Conservation (phyloP, 2,113 vertebrate genomes). For the Acinonyx jubatus region DNA sequence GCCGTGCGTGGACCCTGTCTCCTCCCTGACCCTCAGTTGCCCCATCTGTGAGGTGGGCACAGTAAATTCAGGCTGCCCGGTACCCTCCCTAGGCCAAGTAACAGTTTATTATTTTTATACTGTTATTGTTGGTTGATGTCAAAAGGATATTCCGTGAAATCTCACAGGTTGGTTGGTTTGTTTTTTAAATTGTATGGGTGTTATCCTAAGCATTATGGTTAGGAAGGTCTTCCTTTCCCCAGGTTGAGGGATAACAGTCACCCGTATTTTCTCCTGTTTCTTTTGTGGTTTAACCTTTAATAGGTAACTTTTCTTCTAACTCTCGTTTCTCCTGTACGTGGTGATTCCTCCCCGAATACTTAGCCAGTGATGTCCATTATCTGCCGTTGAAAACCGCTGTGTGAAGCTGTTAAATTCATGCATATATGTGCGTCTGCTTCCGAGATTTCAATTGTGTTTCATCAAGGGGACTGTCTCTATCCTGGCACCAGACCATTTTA, state of each 20-base stretch:
- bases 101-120: not conserved
- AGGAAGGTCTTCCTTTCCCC: not conserved
- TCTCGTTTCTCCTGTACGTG: not conserved
- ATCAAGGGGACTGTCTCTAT: not conserved
- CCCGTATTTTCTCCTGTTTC: not conserved
- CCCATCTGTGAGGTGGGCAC: not conserved
- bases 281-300: not conserved
- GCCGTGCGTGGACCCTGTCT: accelerated
- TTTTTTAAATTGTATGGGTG: not conserved
- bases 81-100: not conserved
- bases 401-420: not conserved
- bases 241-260: not conserved
- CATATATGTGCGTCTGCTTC: not conserved
- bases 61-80: not conserved
- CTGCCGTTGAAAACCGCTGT: not conserved
- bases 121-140: not conserved
- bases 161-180: not conserved
- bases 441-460: not conserved
- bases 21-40: not conserved
- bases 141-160: not conserved
- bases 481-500: not conserved
- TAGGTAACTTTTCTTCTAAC: not conserved
- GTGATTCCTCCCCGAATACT: too few species aligned
- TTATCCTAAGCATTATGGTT: not conserved
- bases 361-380: not conserved